A percentile compares a stretch with the other conserved stretches of the same genome.
Conservation (phyloP, 2,888 invertebrate species). For the Eurytoma adleriae region DNA sequence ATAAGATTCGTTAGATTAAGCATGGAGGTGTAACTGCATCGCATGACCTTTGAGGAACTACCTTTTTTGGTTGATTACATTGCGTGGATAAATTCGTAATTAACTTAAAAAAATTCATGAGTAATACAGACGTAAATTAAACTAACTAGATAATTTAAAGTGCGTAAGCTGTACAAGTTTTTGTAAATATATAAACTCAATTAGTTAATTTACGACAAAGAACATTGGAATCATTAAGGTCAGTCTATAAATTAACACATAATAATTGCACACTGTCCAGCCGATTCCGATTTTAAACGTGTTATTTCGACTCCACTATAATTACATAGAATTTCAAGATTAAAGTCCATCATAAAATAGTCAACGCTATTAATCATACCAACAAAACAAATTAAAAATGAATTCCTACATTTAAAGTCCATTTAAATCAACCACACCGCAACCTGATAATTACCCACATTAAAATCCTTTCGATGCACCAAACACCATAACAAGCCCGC, state of each 20-base stretch:
- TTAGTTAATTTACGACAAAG: background rate
- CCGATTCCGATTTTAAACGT: background rate
- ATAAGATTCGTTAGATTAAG: too few relatives aligned
- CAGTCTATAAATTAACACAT: constrained; percentile 14
- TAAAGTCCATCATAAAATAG: background rate
- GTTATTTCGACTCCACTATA: background rate
- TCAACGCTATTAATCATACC: background rate
- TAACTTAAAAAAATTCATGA: background rate
- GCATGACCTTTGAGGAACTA: background rate
- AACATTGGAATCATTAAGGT: background rate
- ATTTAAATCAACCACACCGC: background rate
- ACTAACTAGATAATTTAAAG: background rate
- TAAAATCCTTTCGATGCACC: too few relatives aligned
- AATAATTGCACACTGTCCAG: constrained; percentile 3
- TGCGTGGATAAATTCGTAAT: background rate
- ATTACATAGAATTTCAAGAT: constrained; percentile 4
- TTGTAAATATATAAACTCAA: constrained; percentile 2
- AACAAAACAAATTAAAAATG: background rate
- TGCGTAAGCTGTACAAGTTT: background rate
- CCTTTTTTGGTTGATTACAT: background rate
- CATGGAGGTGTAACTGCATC: too few relatives aligned
- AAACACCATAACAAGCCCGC: too few relatives aligned
- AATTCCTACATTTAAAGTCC: background rate
- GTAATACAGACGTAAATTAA: too few relatives aligned
- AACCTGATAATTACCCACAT: background rate